A percentile compares a stretch with the other conserved stretches of the same genome.
These are phyloP conservation scores for Rhinolophus ferrumequinum DNA, from an alignment of 2,113 vertebrate genomes.

Conservation along the genomic window DNA sequence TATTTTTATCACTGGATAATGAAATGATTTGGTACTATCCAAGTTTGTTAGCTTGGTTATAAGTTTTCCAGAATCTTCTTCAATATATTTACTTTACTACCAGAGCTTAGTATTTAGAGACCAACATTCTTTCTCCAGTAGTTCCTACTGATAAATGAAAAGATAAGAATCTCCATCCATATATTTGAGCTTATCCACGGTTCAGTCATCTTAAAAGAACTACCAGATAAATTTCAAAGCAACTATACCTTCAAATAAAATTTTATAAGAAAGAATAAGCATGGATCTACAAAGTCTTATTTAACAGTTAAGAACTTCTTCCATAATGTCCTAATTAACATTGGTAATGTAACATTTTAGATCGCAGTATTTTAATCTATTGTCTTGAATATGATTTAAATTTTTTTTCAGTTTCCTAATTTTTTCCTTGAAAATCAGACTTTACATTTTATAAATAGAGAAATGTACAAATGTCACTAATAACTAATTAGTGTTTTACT, in stretches of 20 bases:
- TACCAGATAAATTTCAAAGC: not conserved
- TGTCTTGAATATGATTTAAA: not conserved
- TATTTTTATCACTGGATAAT: not conserved
- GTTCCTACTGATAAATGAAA: not conserved
- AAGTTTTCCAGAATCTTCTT: slow-evolving; percentile 6
- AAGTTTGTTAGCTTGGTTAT: not conserved
- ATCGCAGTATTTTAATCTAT: not conserved
- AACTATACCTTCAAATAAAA: not conserved
- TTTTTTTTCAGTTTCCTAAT: not conserved
- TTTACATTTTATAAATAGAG: slow-evolving; percentile 24
- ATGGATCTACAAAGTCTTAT: not conserved
- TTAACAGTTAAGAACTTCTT: not conserved
- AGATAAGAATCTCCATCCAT: not conserved
- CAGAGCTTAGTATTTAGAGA: not conserved
- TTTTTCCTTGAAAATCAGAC: not conserved
- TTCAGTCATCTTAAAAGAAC: slow-evolving; percentile 1
- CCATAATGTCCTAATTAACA: not conserved
- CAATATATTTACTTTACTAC: not conserved
- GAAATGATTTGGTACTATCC: not conserved
- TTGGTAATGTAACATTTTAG: not conserved
- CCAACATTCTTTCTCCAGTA: not conserved
- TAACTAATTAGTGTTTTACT: slow-evolving; percentile 26
- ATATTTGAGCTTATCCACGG: not conserved
- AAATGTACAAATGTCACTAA: not conserved
- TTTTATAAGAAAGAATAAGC: not conserved